Conservation (phyloP, 2,797 vertebrate species). For the Schizothorax lantsangensis region DNA sequence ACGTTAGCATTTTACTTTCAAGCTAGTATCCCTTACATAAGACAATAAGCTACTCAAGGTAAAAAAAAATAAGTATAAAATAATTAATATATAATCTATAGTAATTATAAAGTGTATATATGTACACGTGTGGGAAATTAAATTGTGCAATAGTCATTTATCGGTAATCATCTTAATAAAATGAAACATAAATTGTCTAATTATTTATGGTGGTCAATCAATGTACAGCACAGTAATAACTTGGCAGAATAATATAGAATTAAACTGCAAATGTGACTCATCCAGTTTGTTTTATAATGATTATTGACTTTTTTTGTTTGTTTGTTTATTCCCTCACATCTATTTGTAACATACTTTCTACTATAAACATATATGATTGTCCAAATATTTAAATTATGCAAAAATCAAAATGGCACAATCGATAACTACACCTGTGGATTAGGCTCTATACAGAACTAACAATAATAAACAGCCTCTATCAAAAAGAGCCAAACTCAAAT, state of each 20-base stretch:
- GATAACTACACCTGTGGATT: neutral
- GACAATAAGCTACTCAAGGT: neutral
- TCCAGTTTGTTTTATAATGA: neutral
- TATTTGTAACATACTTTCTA: neutral
- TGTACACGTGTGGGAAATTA: neutral
- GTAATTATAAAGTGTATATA: no score
- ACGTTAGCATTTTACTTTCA: constrained; percentile 4
- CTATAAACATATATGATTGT: neutral
- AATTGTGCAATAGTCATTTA: neutral
- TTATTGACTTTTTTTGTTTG: no score
- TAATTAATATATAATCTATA: no score
- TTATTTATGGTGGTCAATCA: neutral
- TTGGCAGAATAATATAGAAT: neutral
- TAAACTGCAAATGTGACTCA: neutral
- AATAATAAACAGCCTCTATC: constrained; percentile 38
- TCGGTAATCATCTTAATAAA: neutral
- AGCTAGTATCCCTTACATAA: neutral
- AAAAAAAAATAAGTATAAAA: no score
- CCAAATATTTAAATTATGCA: neutral
- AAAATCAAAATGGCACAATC: neutral
- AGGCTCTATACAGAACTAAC: neutral
- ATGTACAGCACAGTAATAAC: neutral
- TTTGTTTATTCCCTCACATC: neutral
- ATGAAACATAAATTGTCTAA: neutral
- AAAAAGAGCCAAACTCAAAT: constrained; percentile 26